These are phyloP conservation scores for Tinea semifulvella DNA, from an alignment of 2,888 invertebrate genomes.

Conservation along the genomic window DNA sequence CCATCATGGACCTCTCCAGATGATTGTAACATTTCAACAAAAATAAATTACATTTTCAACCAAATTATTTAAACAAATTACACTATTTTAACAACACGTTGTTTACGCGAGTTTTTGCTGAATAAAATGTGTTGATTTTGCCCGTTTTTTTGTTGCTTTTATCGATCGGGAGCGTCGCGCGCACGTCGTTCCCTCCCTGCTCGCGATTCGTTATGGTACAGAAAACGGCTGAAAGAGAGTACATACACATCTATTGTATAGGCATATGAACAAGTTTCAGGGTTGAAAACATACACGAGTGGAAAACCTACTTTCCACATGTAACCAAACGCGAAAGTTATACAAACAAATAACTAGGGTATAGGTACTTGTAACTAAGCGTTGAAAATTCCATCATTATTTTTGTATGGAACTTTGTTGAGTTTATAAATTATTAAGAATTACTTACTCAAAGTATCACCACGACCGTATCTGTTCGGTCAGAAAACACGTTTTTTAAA, in stretches of 20 bases:
- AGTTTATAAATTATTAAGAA: too few species aligned
- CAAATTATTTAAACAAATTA: neutral
- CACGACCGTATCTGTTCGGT: too few species aligned
- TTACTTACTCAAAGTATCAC: too few species aligned
- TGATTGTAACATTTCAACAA: constrained; percentile 2
- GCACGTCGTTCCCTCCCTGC: neutral
- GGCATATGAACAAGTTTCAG: neutral
- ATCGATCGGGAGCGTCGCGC: constrained; percentile 4
- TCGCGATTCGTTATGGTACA: neutral
- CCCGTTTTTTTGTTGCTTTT: neutral
- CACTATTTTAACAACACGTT: neutral
- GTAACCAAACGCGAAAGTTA: too few species aligned
- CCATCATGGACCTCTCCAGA: neutral
- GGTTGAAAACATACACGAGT: constrained; percentile 3
- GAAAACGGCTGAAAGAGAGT: neutral
- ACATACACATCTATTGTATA: neutral
- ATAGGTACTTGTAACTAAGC: too few species aligned
- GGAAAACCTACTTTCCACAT: constrained; percentile 2
- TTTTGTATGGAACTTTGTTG: too few species aligned
- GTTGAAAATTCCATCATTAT: too few species aligned
- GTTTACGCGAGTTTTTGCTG: neutral
- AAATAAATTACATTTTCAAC: constrained; percentile 2
- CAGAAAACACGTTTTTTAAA: too few species aligned
- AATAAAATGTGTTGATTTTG: neutral
- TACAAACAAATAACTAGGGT: too few species aligned